Evolutionary conservation across 1,140 invertebrate species (phyloP), one percentile per base, ranked within the genome.

Genomic region (Saxidomus purpurata): DNA sequence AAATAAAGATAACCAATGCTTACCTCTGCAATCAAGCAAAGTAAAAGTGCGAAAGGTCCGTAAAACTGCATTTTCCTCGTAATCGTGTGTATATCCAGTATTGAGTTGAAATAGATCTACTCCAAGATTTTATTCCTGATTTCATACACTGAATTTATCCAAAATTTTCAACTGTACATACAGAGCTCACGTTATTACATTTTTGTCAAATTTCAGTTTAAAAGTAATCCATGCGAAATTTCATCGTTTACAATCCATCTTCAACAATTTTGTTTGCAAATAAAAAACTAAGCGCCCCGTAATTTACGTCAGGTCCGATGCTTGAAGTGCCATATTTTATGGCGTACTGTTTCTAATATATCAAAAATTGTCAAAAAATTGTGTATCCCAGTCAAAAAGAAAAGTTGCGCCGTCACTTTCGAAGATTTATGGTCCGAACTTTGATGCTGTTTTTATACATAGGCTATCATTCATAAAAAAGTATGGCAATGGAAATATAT

Each of bases 291-390:
- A 36, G 38, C 67, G 67, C 67, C 67, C n/a, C 67, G 67, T 71
- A 40, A 71, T 36, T 71, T 71, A 71, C 25, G 67, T 71, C 67
- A 71, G 22, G 67, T 71, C 67, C 34, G 67, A 38, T 71, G 67
- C 15, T 8, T 38, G 67, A 36, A 71, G 3, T 71, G 34, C 67
- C 67, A 71, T 71, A 15, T 17, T 71, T 71, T 38, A 71, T 71
- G 34, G 34, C 36, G 22, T 17, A 71, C 34, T 38, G 36, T 38
- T 40, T 40, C 67, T 71, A 71, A 71, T 71, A 71, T 40, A 71
- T 71, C 67, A 71, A 36, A 71, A 38, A 71, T 28, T 71, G 67
- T 71, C 67, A 71, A 38, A 36, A 38, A 71, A 36, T 71, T 40
- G 36, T 71, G 67, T 71, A 71, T 71, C 34, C 36, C 11, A 71